Conservation (phyloP, 2,113 vertebrate genomes). For the Halcyon senegalensis region DNA sequence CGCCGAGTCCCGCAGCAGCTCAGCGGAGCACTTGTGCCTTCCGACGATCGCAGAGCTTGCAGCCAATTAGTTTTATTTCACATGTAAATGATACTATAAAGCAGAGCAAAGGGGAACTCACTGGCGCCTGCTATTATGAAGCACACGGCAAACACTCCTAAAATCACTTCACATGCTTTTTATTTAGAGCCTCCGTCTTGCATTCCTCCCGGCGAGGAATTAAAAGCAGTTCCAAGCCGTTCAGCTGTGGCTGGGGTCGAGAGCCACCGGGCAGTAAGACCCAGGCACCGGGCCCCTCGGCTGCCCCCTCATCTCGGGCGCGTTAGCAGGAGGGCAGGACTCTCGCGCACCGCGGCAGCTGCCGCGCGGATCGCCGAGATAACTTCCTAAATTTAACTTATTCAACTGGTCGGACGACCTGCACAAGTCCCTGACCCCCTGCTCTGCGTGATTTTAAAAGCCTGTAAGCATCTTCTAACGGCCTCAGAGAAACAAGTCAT, state of each 20-base stretch:
- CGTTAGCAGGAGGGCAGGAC: constrained; percentile 56
- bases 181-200: background rate
- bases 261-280: constrained; percentile 18
- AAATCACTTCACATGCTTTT: constrained; percentile 64
- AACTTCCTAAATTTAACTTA: constrained; percentile 52
- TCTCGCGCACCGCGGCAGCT: constrained; percentile 50
- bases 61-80: constrained; percentile 65
- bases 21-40: background rate
- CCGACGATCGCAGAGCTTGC: background rate
- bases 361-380: constrained; percentile 13
- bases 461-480: background rate
- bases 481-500: background rate
- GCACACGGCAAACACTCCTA: constrained; percentile 19
- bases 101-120: constrained; percentile 26
- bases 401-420: background rate
- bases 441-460: background rate
- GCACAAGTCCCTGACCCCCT: background rate
- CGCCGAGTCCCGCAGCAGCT: background rate
- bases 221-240: constrained; percentile 55
- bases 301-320: background rate
- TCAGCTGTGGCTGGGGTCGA: constrained; percentile 59
- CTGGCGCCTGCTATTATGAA: background rate
- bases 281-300: constrained; percentile 52
- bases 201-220: constrained; percentile 48
- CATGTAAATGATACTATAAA: constrained; percentile 60